Evolutionary conservation across 2,797 vertebrate species (phyloP), one percentile per base, ranked within the genome.

Genomic region (Acanthurus tractus): DNA sequence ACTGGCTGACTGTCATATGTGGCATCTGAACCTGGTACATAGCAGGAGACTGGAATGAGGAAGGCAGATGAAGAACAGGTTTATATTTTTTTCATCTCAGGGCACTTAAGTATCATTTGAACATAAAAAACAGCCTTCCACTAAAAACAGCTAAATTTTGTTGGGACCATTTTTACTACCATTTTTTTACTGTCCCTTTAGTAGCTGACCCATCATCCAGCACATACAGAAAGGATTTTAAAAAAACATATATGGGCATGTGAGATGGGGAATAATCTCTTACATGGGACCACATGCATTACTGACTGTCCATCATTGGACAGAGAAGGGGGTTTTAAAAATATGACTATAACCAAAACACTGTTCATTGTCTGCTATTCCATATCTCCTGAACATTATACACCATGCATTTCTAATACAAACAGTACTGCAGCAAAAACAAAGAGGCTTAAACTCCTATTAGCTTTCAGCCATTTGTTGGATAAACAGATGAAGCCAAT

Each of bases 1-100:
- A 96, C 94, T 99, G 98, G 95, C 96, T 98, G 94, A 99, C 97
- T 50, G 98, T 95, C 98, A 99, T 97, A 71, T 97, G 97, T 66
- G 97, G 97, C 96, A 99, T 97, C 82, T 96, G 98, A 90, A 99
- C 97, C 86, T 98, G 97, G 93, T 99, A 99, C 93, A 99, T 95
- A n/a, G 95, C 92, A 77, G 95, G 95, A 95, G 97, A 96, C 98
- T 99, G 93, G 76, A 94, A 91, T 9, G 82, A 69, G 69, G 46
- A 81, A 13, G 45, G 65, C 12, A 78, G 72, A 80, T 48, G 53
- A 53, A 71, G 48, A 65, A 79, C 29, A 76, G 29, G 62, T 78
- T 80, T 63, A 78, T 50, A 44, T 29, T 74, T 38, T 34, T 12
- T 42, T 61, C 46, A 46, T 67, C 57, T 64, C 23, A 70, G 15